Conservation (phyloP, 2,113 vertebrate genomes). For the Saiga tatarica region DNA sequence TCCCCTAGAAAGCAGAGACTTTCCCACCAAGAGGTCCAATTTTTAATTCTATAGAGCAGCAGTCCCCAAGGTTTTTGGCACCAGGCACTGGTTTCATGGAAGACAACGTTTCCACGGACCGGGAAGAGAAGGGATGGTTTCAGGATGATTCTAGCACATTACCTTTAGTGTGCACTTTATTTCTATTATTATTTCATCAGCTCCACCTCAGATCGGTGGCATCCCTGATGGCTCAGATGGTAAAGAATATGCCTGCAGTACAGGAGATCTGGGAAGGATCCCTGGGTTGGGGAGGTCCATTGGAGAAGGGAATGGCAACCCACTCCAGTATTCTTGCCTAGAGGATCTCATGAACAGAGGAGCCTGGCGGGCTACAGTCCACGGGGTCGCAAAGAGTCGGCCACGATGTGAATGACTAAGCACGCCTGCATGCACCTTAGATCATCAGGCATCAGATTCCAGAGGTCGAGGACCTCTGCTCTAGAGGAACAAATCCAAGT, state of each 20-base stretch:
- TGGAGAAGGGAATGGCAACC: not conserved
- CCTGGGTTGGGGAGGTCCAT: not conserved
- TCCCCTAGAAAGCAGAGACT: not conserved
- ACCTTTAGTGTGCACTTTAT: not conserved
- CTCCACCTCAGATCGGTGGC: not conserved
- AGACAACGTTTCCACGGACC: not conserved
- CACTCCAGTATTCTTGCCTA: not conserved
- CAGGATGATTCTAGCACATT: not conserved
- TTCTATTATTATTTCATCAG: not conserved
- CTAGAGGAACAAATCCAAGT: not conserved
- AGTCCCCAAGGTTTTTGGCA: not conserved
- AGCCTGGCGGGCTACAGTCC: not conserved
- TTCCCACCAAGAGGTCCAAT: not conserved
- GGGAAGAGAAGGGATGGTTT: not conserved
- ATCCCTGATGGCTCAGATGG: not conserved
- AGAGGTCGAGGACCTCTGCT: not conserved
- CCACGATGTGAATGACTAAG: accelerated
- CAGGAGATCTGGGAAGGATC: not conserved
- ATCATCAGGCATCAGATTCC: not conserved
- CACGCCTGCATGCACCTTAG: not conserved
- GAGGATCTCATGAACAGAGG: not conserved
- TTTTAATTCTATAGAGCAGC: not conserved
- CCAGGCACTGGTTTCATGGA: not conserved
- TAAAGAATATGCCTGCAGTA: not conserved
- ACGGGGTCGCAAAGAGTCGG: not conserved